Evolutionary conservation across 2,113 vertebrate genomes (phyloP), one percentile per base, ranked within the genome.

Genomic region (Murina feae): DNA sequence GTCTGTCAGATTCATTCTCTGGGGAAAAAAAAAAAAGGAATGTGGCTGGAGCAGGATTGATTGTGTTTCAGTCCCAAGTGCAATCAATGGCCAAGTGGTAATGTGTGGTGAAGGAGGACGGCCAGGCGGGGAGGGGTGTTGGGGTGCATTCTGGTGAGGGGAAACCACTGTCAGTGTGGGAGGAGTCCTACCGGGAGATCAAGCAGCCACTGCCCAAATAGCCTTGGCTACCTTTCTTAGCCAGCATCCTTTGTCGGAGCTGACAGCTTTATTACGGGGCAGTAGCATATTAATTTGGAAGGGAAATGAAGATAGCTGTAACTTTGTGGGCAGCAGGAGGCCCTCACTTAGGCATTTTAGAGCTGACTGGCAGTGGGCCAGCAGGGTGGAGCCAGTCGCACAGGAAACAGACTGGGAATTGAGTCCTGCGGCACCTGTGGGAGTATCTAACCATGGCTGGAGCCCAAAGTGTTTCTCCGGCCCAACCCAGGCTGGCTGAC

Each of bases 211-310:
- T 28, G 66, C 17, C 14, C 18, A 16, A 65, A 93, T 9, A 90
- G 58, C 18, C 75, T 75, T 49, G 90, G 23, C 51, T 47, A 28
- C 75, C 80, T 94, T 75, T 91, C 76, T 53, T 58, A 53, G 55
- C 74, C 42, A 37, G 76, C 12, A 69, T 94, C 35, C 35, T 92
- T 14, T 86, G 63, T 97, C 60, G 63, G 94, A 93, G 93, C 71
- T 63, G 35, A 28, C 74, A 60, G n/a, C 91, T 94, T 95, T 96
- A 55, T 96, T 53, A 69, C 2, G 13, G 76, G 63, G 88, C 81
- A 89, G 55, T 60, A 53, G 65, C 42, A 82, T 95, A 60, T 96
- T 96, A 93, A 96, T 97, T 96, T 93, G 63, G 66, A 94, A 96
- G 63, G 55, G 85, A 93, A 87, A 82, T 94, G 66, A 94, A 86